Percentiles rank a stretch among this genome's conserved stretches.
Conservation (phyloP, 2,888 invertebrate genomes). For the Sycophila texana region DNA sequence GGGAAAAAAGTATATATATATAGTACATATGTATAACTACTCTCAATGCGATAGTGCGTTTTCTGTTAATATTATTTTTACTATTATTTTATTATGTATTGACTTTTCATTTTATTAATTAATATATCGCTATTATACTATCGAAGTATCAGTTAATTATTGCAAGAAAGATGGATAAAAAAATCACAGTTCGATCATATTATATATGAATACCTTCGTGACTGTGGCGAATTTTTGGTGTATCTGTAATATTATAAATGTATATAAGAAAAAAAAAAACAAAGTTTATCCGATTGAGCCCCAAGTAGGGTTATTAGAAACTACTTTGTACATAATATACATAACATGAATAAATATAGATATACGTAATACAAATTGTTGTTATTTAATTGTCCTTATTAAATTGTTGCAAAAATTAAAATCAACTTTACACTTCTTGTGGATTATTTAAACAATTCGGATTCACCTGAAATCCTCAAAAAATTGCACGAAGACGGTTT, state of each 20-base stretch:
- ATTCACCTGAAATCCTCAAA: conserved; percentile 80
- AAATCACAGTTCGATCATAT: conserved; percentile 56
- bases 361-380: conserved; percentile 64
- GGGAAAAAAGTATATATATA: conserved; percentile 36
- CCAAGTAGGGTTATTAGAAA: conserved; percentile 66
- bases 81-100: conserved; percentile 40
- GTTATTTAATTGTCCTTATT: conserved; percentile 45
- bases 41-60: conserved; percentile 50
- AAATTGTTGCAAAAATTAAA: too few species aligned
- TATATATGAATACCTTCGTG: conserved; percentile 60
- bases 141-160: conserved; percentile 33
- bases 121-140: conserved; percentile 53
- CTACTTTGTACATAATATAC: conserved; percentile 72
- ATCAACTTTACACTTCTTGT: too few species aligned
- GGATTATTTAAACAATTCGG: too few species aligned
- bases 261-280: conserved; percentile 64
- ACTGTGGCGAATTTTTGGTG: conserved; percentile 68
- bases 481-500: conserved; percentile 78
- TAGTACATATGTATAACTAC: conserved; percentile 43
- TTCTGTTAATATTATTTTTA: conserved; percentile 50
- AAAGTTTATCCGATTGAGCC: conserved; percentile 69
- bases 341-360: conserved; percentile 70
- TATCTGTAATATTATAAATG: conserved; percentile 70
- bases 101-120: conserved; percentile 46
- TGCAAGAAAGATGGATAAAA: conserved; percentile 33